Evolutionary conservation across 2,113 vertebrate genomes (phyloP).

Genomic region (Zapus hudsonius): DNA sequence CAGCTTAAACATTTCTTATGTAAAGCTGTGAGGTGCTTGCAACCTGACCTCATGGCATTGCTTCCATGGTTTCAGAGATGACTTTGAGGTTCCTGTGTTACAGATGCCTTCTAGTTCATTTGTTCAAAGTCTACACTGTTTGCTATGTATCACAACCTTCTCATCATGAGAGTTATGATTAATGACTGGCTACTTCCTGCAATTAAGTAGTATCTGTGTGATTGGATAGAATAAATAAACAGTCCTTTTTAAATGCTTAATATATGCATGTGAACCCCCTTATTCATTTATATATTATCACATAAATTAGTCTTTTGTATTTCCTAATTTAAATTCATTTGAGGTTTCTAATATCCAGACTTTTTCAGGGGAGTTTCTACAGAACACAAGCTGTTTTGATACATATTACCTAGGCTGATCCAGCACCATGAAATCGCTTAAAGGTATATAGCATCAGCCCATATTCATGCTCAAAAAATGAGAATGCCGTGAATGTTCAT

Average conservation of each 20-base stretch:
- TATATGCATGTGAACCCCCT: conserved; percentile 38
- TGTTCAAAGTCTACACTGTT: conserved; percentile 20
- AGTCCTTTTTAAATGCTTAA: conserved; percentile 55
- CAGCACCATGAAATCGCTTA: conserved; percentile 51
- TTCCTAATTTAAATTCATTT: conserved; percentile 57
- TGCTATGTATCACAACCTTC: conserved; percentile 28
- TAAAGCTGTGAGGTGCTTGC: conserved; percentile 28
- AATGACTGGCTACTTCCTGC: conserved; percentile 56
- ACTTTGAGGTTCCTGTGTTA: conserved; percentile 40
- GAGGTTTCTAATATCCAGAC: conserved; percentile 42
- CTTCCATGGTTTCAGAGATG: conserved; percentile 49
- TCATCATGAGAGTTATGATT: conserved; percentile 57
- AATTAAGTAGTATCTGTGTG: conserved; percentile 36
- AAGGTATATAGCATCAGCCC: conserved; percentile 49
- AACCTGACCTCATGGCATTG: not conserved
- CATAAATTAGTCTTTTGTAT: conserved; percentile 45
- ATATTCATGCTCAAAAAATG: conserved; percentile 62
- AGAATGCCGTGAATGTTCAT: conserved; percentile 21
- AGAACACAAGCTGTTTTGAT: conserved; percentile 46
- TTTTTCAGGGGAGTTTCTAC: not conserved
- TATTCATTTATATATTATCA: conserved; percentile 56
- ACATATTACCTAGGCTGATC: conserved; percentile 60
- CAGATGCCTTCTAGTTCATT: conserved; percentile 46
- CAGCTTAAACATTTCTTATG: conserved; percentile 15
- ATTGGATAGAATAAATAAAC: conserved; percentile 29